A percentile compares a stretch with the other conserved stretches of the same genome.
phyloP scores from a whole-genome alignment of 92 coral and sea anemone genomes.

The Siderastrea radians region DNA sequence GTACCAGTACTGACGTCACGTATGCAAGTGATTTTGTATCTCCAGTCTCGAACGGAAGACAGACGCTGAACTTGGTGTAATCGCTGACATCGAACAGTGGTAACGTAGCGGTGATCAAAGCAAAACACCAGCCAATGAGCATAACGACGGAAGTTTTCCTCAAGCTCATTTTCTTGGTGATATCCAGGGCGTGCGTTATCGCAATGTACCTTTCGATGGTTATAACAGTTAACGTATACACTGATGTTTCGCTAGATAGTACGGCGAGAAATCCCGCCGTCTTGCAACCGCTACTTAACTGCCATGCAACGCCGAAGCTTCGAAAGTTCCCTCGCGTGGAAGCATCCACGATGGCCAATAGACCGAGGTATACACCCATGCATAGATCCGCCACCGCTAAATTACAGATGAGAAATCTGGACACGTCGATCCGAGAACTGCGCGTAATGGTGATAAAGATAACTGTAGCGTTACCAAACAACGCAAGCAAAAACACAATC shows the following conservation, averaged over 20 bases:
- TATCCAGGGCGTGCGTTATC: conserved; percentile 93
- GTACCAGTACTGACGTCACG: conserved; percentile 75
- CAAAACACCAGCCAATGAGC: conserved; percentile 85
- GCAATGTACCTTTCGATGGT: conserved; percentile 97
- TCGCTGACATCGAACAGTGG: conserved; percentile 87
- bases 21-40: conserved; percentile 83
- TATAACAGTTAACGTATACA: conserved; percentile 89
- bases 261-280: conserved; percentile 96
- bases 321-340: conserved; percentile 88
- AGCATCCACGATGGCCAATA: conserved; percentile 94
- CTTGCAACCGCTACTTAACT: conserved; percentile 86
- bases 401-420: conserved; percentile 90
- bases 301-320: conserved; percentile 94
- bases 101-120: conserved; percentile 81
- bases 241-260: conserved; percentile 94
- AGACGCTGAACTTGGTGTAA: conserved; percentile 92
- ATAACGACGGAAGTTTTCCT: conserved; percentile 86
- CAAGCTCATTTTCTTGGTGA: conserved; percentile 83
- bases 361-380: conserved; percentile 96
- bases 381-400: conserved; percentile 95
- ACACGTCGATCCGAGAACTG: conserved; percentile 90
- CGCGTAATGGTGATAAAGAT: conserved; percentile 87
- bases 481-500: conserved; percentile 94
- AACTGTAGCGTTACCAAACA: conserved; percentile 92
- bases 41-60: conserved; percentile 93